Conservation (phyloP, 2,113 vertebrate species). For the Sphaerodactylus townsendi region DNA sequence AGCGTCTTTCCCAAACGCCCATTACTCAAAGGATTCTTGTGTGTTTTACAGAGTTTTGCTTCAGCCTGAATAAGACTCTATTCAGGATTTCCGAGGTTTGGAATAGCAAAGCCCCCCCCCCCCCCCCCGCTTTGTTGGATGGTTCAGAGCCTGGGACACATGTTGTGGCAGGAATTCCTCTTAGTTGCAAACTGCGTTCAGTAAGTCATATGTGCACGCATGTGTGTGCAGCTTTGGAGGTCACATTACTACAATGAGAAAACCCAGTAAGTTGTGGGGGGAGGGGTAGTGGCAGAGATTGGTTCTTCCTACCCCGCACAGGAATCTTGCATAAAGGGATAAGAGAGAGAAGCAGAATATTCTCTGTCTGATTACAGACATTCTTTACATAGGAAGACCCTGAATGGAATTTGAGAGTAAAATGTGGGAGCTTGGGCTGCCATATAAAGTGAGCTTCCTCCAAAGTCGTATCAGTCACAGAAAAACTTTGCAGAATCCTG, state of each 20-base stretch:
- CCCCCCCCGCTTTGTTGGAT: conserved; percentile 55
- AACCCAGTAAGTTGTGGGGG: neutral
- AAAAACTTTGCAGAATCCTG: neutral
- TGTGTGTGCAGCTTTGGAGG: neutral
- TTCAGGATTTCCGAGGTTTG: conserved; percentile 76
- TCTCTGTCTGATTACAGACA: neutral
- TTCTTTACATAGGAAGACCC: neutral
- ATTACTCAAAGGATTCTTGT: conserved; percentile 87
- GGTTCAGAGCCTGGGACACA: neutral
- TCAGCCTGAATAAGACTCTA: conserved; percentile 83
- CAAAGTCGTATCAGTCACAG: neutral
- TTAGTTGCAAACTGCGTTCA: neutral
- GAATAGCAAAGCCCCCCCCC: conserved; percentile 69
- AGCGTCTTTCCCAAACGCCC: conserved; percentile 80
- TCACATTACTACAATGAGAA: neutral
- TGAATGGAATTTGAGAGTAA: neutral
- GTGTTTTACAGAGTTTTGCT: conserved; percentile 81
- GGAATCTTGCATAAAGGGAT: neutral
- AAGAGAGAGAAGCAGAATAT: neutral
- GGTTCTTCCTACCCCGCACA: neutral
- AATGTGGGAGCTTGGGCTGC: neutral
- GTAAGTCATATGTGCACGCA: neutral
- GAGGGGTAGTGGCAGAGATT: neutral
- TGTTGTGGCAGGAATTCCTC: neutral
- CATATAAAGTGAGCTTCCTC: neutral